Percentiles rank a stretch among this genome's conserved stretches.
Evolutionary conservation across 2,888 invertebrate genomes (phyloP).

Genomic region (Drosophila algonquin): DNA sequence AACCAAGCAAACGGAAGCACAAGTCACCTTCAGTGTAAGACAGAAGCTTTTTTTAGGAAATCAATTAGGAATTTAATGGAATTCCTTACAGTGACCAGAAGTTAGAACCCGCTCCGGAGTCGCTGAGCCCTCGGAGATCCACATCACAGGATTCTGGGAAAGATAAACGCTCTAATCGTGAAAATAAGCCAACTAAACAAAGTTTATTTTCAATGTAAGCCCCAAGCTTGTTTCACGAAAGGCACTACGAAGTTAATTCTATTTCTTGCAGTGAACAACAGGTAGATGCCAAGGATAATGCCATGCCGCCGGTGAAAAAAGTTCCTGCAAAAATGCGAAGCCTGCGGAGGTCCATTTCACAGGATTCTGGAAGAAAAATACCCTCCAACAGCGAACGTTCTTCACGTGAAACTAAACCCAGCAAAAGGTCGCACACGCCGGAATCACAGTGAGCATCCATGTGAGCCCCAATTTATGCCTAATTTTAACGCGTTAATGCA

Average conservation of each 20-base stretch:
- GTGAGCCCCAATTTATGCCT: background rate
- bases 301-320: background rate
- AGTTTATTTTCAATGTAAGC: background rate
- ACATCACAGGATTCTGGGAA: constrained; percentile 44
- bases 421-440: constrained; percentile 21
- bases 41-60: no score
- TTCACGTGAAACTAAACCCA: background rate
- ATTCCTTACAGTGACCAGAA: no score
- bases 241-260: background rate
- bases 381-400: background rate
- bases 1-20: background rate
- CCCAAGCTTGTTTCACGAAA: background rate
- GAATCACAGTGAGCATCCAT: constrained; percentile 23
- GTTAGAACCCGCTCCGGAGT: background rate
- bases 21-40: constrained; percentile 36
- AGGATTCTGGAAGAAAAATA: constrained; percentile 13
- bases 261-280: background rate
- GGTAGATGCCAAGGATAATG: background rate
- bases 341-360: constrained; percentile 59
- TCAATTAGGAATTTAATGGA: no score
- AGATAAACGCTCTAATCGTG: background rate
- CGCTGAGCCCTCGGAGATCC: constrained; percentile 53
- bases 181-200: background rate
- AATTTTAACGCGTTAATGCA: background rate
- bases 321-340: constrained; percentile 13